phyloP scores from a whole-genome alignment of 2,797 vertebrate species.

The Pterois miles region DNA sequence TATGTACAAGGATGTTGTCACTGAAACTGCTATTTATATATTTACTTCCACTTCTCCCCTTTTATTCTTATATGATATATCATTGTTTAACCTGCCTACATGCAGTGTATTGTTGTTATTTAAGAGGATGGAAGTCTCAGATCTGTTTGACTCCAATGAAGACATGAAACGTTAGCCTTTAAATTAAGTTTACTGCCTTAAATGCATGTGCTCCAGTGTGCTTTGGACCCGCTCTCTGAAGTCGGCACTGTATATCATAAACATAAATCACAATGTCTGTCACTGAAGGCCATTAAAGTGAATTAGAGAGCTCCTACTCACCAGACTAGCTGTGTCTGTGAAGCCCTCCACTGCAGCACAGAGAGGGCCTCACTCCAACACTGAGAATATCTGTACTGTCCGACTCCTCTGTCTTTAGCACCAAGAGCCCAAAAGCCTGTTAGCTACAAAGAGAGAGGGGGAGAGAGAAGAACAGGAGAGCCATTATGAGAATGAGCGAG shows the following conservation, averaged over 20 bases:
- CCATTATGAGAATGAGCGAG: slow-evolving; percentile 22
- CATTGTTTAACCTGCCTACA: too few species aligned
- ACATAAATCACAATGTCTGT: neutral
- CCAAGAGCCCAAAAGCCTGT: slow-evolving; percentile 53
- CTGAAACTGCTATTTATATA: too few species aligned
- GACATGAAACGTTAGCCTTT: too few species aligned
- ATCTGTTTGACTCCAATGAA: too few species aligned
- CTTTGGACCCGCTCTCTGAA: too few species aligned
- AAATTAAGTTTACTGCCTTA: too few species aligned
- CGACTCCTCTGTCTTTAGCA: slow-evolving; percentile 60
- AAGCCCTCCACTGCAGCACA: slow-evolving; percentile 89
- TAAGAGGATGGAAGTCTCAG: too few species aligned
- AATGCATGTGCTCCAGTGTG: too few species aligned
- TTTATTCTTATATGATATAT: too few species aligned
- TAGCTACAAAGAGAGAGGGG: slow-evolving; percentile 41
- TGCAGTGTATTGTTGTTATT: too few species aligned
- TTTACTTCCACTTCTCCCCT: too few species aligned
- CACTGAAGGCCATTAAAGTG: neutral
- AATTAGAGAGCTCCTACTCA: slow-evolving; percentile 58
- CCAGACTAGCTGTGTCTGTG: slow-evolving; percentile 82
- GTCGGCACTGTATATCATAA: neutral
- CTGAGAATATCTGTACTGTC: slow-evolving; percentile 58
- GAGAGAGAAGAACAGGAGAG: slow-evolving; percentile 19
- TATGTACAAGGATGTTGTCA: too few species aligned
- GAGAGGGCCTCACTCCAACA: slow-evolving; percentile 82